A percentile compares a stretch with the other conserved stretches of the same genome.
These are phyloP conservation scores for Phaethornis superciliosus DNA, from an alignment of 2,113 vertebrate species.

Conservation along the genomic window DNA sequence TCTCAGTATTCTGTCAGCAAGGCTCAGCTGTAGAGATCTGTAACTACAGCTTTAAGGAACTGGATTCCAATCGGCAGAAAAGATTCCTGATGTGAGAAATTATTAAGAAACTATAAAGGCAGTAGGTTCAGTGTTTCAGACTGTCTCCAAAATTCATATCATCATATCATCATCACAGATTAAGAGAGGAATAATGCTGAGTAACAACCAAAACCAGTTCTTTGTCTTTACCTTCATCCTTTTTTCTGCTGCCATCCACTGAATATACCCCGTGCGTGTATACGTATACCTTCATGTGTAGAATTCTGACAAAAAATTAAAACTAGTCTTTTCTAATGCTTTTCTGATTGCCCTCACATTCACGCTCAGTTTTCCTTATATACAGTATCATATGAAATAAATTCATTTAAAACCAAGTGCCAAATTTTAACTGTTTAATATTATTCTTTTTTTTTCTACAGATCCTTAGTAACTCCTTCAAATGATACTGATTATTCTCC, in stretches of 20 bases:
- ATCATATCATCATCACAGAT: neutral
- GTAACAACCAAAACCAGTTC: neutral
- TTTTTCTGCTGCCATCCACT: neutral
- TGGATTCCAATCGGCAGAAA: neutral
- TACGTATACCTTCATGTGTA: neutral
- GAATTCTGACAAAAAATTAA: neutral
- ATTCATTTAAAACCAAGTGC: neutral
- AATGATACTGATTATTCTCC: neutral
- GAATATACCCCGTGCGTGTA: fast-evolving
- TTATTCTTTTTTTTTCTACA: neutral
- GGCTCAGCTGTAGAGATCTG: neutral
- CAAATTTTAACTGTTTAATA: neutral
- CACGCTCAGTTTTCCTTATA: neutral
- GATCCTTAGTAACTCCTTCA: neutral
- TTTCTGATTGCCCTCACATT: neutral
- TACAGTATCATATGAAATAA: neutral
- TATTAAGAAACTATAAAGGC: neutral
- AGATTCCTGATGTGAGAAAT: neutral
- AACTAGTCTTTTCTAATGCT: neutral
- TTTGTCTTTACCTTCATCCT: neutral
- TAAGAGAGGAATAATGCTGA: neutral
- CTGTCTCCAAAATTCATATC: neutral
- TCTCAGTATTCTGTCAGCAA: neutral
- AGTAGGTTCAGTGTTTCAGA: neutral
- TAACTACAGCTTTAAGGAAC: neutral